A percentile compares a stretch with the other conserved stretches of the same genome.
Conservation (phyloP, 2,113 vertebrate species). For the Vimba vimba region DNA sequence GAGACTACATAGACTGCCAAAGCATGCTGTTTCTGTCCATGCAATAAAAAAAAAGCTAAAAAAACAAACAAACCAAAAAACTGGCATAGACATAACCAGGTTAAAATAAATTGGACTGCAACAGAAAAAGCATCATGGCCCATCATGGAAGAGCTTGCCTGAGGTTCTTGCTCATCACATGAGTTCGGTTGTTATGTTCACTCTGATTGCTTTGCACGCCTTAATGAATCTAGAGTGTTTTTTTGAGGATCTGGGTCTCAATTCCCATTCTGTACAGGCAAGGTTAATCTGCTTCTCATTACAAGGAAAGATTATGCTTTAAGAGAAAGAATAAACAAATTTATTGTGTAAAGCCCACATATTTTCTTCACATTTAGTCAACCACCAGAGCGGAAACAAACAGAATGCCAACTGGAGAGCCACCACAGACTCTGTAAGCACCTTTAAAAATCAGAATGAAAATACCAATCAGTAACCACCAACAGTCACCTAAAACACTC, state of each 20-base stretch:
- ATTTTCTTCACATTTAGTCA: slow-evolving; percentile 48
- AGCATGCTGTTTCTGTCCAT: slow-evolving; percentile 26
- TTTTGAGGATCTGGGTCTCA: not conserved
- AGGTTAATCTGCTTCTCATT: slow-evolving; percentile 50
- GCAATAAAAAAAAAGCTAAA: slow-evolving; percentile 15
- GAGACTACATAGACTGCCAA: slow-evolving; percentile 42
- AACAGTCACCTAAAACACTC: not conserved
- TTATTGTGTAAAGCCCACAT: slow-evolving; percentile 40
- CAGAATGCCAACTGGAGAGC: not conserved
- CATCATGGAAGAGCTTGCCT: slow-evolving; percentile 13
- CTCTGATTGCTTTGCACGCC: not conserved
- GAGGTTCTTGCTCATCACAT: not conserved
- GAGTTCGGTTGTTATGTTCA: not conserved
- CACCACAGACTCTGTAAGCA: not conserved
- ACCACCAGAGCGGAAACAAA: slow-evolving; percentile 34
- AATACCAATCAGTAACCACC: not conserved
- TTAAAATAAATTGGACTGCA: slow-evolving; percentile 43
- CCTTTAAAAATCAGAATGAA: slow-evolving; percentile 8
- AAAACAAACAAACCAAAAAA: not conserved
- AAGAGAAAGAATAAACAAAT: slow-evolving; percentile 51
- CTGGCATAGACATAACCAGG: not conserved
- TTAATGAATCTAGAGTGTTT: slow-evolving; percentile 15
- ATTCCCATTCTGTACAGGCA: slow-evolving; percentile 3
- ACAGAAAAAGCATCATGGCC: not conserved
- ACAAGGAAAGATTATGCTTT: slow-evolving; percentile 33